A percentile compares a stretch with the other conserved stretches of the same genome.
Conservation (phyloP, 2,113 vertebrate genomes). For the Uria lomvia region DNA sequence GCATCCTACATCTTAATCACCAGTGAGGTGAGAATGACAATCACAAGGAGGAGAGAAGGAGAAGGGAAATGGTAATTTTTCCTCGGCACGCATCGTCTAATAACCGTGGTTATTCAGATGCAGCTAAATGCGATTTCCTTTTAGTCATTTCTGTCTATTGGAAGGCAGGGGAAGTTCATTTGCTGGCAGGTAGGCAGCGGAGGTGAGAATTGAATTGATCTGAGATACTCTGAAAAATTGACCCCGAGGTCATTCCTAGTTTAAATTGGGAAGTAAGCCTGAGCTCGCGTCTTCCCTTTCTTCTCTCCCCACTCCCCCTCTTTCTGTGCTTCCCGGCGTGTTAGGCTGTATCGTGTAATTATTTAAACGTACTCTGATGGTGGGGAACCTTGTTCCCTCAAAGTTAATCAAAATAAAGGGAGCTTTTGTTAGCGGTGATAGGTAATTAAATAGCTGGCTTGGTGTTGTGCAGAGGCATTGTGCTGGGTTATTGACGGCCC, state of each 20-base stretch:
- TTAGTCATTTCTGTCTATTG: slow-evolving; percentile 43
- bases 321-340: slow-evolving; percentile 13
- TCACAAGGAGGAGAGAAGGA: slow-evolving; percentile 46
- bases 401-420: slow-evolving; percentile 69
- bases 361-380: slow-evolving; percentile 55
- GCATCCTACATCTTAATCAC: slow-evolving; percentile 56
- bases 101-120: slow-evolving; percentile 49
- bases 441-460: slow-evolving; percentile 63
- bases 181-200: slow-evolving; percentile 61
- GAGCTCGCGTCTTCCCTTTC: slow-evolving; percentile 56
- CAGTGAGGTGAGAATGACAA: slow-evolving; percentile 44
- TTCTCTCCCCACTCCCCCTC: not conserved
- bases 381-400: slow-evolving; percentile 22
- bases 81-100: slow-evolving; percentile 20
- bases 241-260: slow-evolving; percentile 58
- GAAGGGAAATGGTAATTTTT: slow-evolving; percentile 41
- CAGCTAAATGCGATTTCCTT: slow-evolving; percentile 55
- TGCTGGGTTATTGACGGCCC: slow-evolving; percentile 16
- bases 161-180: slow-evolving; percentile 60
- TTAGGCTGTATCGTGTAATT: slow-evolving; percentile 25
- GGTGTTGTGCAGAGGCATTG: not conserved
- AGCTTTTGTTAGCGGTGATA: slow-evolving; percentile 46
- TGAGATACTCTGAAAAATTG: slow-evolving; percentile 65
- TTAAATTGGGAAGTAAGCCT: slow-evolving; percentile 63
- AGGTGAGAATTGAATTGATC: slow-evolving; percentile 74